These are phyloP conservation scores for Linnaemya vulpina DNA, from an alignment of 2,888 invertebrate species.

Conservation along the genomic window DNA sequence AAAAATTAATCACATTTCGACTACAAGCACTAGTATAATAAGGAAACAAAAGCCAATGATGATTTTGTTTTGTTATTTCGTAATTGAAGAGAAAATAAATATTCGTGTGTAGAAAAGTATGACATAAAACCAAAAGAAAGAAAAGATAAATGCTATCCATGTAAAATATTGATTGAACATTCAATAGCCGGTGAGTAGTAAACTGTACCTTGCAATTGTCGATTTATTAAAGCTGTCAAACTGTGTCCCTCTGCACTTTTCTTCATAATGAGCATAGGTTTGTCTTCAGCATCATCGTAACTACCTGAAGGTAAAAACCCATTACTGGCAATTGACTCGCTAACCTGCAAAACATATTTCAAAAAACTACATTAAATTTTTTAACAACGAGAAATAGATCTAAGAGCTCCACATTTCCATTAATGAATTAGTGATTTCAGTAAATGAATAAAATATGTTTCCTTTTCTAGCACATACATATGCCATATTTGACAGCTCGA, in stretches of 20 bases:
- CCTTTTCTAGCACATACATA: no score
- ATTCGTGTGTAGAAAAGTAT: conserved; percentile 42
- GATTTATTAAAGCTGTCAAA: conserved; percentile 89
- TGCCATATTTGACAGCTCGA: no score
- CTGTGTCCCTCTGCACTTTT: conserved; percentile 88
- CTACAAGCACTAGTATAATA: conserved; percentile 65
- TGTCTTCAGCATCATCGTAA: conserved; percentile 89
- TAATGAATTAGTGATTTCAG: no score
- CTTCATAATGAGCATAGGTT: conserved; percentile 90
- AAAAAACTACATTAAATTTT: not conserved
- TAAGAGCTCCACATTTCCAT: no score
- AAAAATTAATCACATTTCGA: conserved; percentile 53
- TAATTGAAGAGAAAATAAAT: conserved; percentile 48
- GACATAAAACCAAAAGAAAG: conserved; percentile 30
- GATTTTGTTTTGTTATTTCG: conserved; percentile 29
- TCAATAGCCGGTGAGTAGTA: not conserved
- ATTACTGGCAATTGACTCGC: conserved; percentile 91
- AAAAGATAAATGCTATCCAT: conserved; percentile 49
- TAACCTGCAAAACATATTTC: conserved; percentile 84
- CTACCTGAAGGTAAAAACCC: conserved; percentile 88
- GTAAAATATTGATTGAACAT: conserved; percentile 60
- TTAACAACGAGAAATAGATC: no score
- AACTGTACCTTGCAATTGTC: conserved; percentile 89
- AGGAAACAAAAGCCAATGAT: conserved; percentile 54
- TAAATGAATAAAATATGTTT: no score